Conservation (phyloP, 1,140 invertebrate genomes). For the Drosophila suzukii region DNA sequence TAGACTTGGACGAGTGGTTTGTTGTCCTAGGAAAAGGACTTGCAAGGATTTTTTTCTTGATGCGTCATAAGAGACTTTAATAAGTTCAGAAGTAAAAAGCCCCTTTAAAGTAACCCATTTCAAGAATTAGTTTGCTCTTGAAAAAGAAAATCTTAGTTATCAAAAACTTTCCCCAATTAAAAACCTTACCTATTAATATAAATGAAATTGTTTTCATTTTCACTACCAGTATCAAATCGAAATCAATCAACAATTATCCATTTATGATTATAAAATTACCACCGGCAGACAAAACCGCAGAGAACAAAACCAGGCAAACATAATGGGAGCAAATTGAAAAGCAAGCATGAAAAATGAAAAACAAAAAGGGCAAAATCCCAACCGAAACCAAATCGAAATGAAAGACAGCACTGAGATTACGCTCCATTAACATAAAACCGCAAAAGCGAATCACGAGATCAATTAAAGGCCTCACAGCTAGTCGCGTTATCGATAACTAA, state of each 20-base stretch:
- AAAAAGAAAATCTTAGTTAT: neutral
- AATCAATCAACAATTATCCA: constrained; percentile 36
- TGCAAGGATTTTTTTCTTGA: neutral
- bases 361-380: constrained; percentile 22
- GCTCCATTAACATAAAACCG: constrained; percentile 60
- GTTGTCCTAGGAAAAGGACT: constrained; percentile 57
- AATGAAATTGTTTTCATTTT: neutral
- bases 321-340: constrained; percentile 44
- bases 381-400: constrained; percentile 41
- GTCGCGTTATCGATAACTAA: constrained; percentile 42
- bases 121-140: too few relatives aligned
- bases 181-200: neutral
- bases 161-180: neutral
- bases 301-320: constrained; percentile 18
- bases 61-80: constrained; percentile 44
- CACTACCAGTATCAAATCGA: neutral
- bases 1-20: constrained; percentile 44
- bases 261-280: constrained; percentile 32
- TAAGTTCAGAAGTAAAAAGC: neutral
- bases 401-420: constrained; percentile 34
- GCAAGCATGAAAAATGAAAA: constrained; percentile 50
- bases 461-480: constrained; percentile 45
- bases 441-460: constrained; percentile 48
- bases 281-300: constrained; percentile 13
- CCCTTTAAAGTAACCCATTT: too few relatives aligned